Evolutionary conservation across 1,140 invertebrate species (phyloP), one percentile per base, ranked within the genome.

Genomic region (Copidosoma floridanum): DNA sequence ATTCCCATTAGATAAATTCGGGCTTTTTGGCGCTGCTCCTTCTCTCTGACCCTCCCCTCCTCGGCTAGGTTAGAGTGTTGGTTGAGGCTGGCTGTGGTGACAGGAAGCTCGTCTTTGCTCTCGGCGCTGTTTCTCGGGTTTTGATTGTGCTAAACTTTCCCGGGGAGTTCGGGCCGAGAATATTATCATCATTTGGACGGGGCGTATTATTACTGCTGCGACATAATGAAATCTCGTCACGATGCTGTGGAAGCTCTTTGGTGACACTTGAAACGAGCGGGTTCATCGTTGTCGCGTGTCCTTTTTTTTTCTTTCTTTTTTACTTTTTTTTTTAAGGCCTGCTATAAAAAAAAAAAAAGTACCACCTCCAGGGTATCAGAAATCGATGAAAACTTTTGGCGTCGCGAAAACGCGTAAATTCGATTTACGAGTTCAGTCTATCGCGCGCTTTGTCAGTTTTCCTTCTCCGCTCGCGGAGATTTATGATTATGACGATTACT

Each of bases 401-500:
- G 29, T n/a, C 46, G 46, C 44, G 29, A 6, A 32, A 32, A n/a
- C n/a, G n/a, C n/a, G 18, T 61, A 55, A 61, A 55, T 61, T 54
- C 58, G 58, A 55, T 61, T 61, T 55, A 55, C 52, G 52, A 54
- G n/a, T 54, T 18, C 27, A 35, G 37, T 40, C 20, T 12, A 11
- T 53, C 41, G 38, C 37, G 20, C 23, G 32, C 40, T 21, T 53
- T 60, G 32, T 26, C 41, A 27, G 38, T 53, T 14, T 21, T 16
- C 4, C 16, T 43, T 18, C 41, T 2, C 20, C 35, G 0, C 18
- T 3, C 7, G 11, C 7, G 2, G 41, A 60, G 57, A 60, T 60
- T 60, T 61, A 61, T 55, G 23, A 61, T 50, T 61, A 55, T 61
- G 27, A 61, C 52, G 51, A 61, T 61, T 50, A 61, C 44, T 61